phyloP scores from a whole-genome alignment of 2,888 invertebrate genomes.

The Ganaspis brasiliensis region DNA sequence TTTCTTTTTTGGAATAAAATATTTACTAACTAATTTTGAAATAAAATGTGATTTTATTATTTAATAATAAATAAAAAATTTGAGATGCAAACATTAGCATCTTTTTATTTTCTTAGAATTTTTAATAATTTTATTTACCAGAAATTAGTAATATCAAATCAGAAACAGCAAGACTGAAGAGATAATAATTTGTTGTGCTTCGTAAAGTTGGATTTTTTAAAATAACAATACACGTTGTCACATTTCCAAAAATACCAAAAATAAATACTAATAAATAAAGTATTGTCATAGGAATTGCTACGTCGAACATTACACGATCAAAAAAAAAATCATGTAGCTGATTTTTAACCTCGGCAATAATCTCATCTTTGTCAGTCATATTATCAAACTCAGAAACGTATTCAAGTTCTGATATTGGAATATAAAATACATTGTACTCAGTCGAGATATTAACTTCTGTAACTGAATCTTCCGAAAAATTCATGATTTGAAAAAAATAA shows the following conservation, averaged over 20 bases:
- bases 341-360: neutral
- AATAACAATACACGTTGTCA: conserved; percentile 92
- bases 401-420: neutral
- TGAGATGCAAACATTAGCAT: no score
- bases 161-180: conserved; percentile 92
- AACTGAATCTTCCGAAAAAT: no score
- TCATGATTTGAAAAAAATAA: no score
- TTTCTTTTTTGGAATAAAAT: no score
- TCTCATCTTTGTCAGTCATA: neutral
- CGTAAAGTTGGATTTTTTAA: conserved; percentile 90
- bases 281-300: conserved; percentile 70
- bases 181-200: conserved; percentile 94
- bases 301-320: neutral
- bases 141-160: conserved; percentile 85
- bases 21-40: no score
- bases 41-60: no score
- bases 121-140: neutral
- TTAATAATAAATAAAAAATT: no score
- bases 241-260: conserved; percentile 91
- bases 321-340: neutral
- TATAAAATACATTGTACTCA: neutral
- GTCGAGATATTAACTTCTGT: no score
- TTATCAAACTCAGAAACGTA: neutral
- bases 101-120: no score
- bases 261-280: conserved; percentile 89